Percentiles rank a stretch among this genome's conserved stretches.
Evolutionary conservation across 2,888 invertebrate genomes (phyloP).

Genomic region (Nesidiocoris tenuis): DNA sequence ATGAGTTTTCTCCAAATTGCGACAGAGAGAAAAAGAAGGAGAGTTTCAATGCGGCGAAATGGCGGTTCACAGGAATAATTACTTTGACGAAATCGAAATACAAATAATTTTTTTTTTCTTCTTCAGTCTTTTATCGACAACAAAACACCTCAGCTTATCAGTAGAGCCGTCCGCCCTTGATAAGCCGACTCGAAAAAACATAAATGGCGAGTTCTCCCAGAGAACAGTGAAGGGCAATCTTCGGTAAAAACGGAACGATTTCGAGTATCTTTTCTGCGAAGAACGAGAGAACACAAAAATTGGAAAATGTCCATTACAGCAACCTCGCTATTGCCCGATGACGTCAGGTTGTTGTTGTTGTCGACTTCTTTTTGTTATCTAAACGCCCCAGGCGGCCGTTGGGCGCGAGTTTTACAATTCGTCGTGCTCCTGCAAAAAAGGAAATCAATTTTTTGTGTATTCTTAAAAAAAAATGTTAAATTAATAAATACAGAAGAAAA

Average conservation of each 20-base stretch:
- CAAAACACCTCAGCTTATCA: slow-evolving; percentile 10
- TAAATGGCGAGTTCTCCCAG: no score
- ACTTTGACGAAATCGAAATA: neutral
- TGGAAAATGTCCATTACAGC: neutral
- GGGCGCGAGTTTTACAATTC: slow-evolving; percentile 29
- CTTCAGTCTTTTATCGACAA: slow-evolving; percentile 36
- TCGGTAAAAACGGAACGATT: no score
- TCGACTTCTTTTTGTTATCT: neutral
- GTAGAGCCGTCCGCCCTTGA: neutral
- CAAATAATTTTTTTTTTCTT: neutral
- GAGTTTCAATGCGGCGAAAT: no score
- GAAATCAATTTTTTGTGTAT: neutral
- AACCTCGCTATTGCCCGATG: neutral
- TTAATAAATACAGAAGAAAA: neutral
- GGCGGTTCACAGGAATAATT: no score
- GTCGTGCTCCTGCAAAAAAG: slow-evolving; percentile 32
- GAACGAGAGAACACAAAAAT: neutral
- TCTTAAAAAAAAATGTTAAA: neutral
- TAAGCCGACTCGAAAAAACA: no score
- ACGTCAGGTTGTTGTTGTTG: neutral
- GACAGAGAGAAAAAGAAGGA: no score
- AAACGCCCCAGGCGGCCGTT: neutral
- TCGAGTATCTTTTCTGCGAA: no score
- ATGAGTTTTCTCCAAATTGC: no score
- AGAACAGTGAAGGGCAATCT: no score